Evolutionary conservation across 2,888 invertebrate species (phyloP).

Genomic region (Clostera curtula): DNA sequence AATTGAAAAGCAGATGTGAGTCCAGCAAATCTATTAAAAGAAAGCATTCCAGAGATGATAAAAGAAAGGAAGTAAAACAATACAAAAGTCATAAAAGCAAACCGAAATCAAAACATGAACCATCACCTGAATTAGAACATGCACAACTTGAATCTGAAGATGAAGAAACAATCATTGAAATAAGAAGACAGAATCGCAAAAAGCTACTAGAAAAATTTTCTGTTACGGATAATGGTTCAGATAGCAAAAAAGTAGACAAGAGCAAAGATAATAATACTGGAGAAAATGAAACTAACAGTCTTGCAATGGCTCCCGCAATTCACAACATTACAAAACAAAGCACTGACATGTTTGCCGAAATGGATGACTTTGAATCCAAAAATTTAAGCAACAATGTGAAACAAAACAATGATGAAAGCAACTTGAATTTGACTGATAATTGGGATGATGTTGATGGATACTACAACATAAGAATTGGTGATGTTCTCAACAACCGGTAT

Average conservation of each 20-base stretch:
- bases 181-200: conserved; percentile 89
- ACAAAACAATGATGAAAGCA: conserved; percentile 67
- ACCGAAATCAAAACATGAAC: conserved; percentile 20
- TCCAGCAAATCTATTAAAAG: conserved; percentile 25
- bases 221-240: conserved; percentile 18
- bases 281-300: conserved; percentile 11
- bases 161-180: conserved; percentile 93
- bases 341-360: conserved; percentile 95
- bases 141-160: conserved; percentile 82
- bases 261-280: conserved; percentile 9
- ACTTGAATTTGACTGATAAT: conserved; percentile 95
- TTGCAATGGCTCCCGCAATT: conserved; percentile 5
- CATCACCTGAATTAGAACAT: conserved; percentile 73
- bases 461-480: conserved; percentile 94
- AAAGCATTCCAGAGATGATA: conserved; percentile 26
- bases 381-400: conserved; percentile 35
- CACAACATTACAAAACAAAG: conserved; percentile 45
- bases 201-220: conserved; percentile 80
- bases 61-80: too few species aligned
- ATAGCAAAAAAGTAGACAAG: conserved; percentile 16
- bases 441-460: conserved; percentile 99
- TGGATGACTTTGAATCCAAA: conserved; percentile 87
- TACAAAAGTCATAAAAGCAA: too few species aligned
- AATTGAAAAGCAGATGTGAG: conserved; percentile 18
- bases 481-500: conserved; percentile 87